phyloP scores from a whole-genome alignment of 2,797 vertebrate species.

The Apodemus agrarius region DNA sequence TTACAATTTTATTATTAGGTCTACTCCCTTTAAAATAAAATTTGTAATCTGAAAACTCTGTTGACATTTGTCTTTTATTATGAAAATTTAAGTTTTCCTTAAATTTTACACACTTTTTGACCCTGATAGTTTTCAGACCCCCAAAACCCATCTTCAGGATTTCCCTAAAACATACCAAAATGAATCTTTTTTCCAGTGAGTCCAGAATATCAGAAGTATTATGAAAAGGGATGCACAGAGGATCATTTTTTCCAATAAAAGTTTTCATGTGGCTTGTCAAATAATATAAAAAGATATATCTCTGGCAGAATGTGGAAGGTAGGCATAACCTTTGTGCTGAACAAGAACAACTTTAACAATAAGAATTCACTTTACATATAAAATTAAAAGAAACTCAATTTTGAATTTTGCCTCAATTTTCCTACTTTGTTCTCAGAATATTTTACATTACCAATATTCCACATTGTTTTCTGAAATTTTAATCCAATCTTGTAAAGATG shows the following conservation, averaged over 20 bases:
- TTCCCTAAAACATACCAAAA: background rate
- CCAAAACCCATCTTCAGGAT: background rate
- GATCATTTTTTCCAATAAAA: background rate
- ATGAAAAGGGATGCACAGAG: background rate
- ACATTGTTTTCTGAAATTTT: background rate
- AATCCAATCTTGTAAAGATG: background rate
- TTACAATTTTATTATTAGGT: background rate
- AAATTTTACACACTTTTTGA: background rate
- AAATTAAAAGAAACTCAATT: background rate
- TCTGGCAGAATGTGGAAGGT: background rate
- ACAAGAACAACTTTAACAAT: background rate
- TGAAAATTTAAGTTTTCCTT: background rate
- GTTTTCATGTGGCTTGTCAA: background rate
- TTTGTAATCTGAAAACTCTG: background rate
- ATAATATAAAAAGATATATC: too few relatives aligned
- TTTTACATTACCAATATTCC: background rate
- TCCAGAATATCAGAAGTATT: accelerated
- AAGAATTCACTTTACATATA: background rate
- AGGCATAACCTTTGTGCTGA: background rate
- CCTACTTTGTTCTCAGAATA: background rate
- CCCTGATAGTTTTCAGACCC: background rate
- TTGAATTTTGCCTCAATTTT: background rate
- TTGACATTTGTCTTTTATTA: background rate
- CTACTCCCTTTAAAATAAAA: background rate
- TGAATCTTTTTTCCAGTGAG: background rate